Percentiles rank a stretch among this genome's conserved stretches.
Conservation (phyloP, 2,888 invertebrate species). For the Drosophila peninsularis region DNA sequence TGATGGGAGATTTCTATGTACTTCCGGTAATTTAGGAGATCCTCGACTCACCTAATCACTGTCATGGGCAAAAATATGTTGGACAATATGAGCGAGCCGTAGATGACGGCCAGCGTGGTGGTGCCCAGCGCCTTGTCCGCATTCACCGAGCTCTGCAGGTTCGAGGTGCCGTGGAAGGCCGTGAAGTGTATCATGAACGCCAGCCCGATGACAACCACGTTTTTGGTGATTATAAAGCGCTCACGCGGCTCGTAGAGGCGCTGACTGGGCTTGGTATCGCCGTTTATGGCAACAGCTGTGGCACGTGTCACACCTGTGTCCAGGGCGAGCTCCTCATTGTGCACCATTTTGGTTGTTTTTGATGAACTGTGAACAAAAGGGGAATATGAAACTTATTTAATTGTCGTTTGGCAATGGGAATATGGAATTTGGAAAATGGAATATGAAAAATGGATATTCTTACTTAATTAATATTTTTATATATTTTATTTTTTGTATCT, state of each 20-base stretch:
- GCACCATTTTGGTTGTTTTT: slow-evolving; percentile 34
- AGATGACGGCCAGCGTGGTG: slow-evolving; percentile 93
- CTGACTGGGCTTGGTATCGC: slow-evolving; percentile 41
- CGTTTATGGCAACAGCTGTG: slow-evolving; percentile 23
- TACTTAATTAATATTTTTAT: too few relatives aligned
- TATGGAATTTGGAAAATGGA: too few relatives aligned
- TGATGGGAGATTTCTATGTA: neutral
- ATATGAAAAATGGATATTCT: too few relatives aligned
- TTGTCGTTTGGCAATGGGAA: too few relatives aligned
- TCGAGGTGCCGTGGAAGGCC: slow-evolving; percentile 94
- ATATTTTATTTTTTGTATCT: too few relatives aligned
- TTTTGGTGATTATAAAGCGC: slow-evolving; percentile 92
- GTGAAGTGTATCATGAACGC: slow-evolving; percentile 97
- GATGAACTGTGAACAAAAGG: neutral
- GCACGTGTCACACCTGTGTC: slow-evolving; percentile 34
- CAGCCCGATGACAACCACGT: slow-evolving; percentile 92
- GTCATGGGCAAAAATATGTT: slow-evolving; percentile 95
- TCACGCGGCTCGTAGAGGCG: slow-evolving; percentile 86
- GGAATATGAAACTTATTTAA: neutral
- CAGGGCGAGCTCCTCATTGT: slow-evolving; percentile 63
- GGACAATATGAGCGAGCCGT: slow-evolving; percentile 94
- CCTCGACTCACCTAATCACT: slow-evolving; percentile 89
- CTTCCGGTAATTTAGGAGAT: neutral
- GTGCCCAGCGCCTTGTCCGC: slow-evolving; percentile 93
- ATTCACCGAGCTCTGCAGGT: slow-evolving; percentile 94